Evolutionary conservation across 1,140 invertebrate genomes (phyloP), one percentile per base, ranked within the genome.

Genomic region (Musca domestica): DNA sequence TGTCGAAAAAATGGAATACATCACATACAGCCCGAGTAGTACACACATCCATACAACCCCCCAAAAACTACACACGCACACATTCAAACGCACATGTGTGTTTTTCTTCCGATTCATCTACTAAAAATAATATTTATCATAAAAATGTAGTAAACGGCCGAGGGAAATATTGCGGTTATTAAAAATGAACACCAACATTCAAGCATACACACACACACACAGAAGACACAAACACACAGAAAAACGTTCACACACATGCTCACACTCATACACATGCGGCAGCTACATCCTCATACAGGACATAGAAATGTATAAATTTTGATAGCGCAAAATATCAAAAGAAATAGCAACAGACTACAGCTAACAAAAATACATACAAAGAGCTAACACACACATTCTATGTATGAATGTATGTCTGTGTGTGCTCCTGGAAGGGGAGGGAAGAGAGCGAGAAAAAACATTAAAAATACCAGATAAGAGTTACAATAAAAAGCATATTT

Each of bases 391-490:
- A 41, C 34, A 41, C 4, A 41, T 41, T 41, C 2, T 12, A 41
- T 41, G 27, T 30, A 4, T 30, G 27, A n/a, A 5, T 12, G 12
- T 9, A 5, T 41, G 5, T 41, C 6, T 41, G 34, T 41, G 34
- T 41, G 4, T 10, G 34, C 12, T 41, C 27, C 27, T 4, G 3
- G 27, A 27, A 30, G 56, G 34, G 20, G 6, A 2, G 20, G 6
- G 17, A 19, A 61, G 19, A n/a, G n/a, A n/a, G n/a, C n/a, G n/a
- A 58, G 15, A 27, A 61, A 61, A 34, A 27, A 61, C 56, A 61
- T 61, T 61, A 61, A 61, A 61, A 61, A 61, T 61, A 27, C 27
- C 56, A 61, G 56, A 61, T 61, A 61, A 61, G 56, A 61, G 56
- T 61, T 61, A 61, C 34, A 41, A 41, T 61, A 61, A 61, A 61